These are phyloP conservation scores for Rostratula benghalensis DNA, from an alignment of 2,113 vertebrate genomes.

Conservation along the genomic window DNA sequence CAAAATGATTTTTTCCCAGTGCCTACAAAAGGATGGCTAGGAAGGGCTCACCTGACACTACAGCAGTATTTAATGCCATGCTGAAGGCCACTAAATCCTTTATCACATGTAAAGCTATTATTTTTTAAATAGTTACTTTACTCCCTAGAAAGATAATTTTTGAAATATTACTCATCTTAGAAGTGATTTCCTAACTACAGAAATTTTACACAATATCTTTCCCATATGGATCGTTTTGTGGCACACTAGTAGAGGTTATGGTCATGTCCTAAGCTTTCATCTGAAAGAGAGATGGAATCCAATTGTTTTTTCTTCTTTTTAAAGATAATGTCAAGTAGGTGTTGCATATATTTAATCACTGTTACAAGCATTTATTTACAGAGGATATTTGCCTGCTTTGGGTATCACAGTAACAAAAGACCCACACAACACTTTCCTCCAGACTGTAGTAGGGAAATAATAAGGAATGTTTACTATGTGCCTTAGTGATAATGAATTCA, in stretches of 20 bases:
- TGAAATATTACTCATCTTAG: slow-evolving; percentile 26
- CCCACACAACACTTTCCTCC: not conserved
- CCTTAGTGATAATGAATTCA: not conserved
- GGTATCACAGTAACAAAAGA: not conserved
- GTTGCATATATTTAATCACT: not conserved
- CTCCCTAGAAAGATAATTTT: not conserved
- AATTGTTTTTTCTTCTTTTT: not conserved
- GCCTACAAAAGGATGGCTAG: not conserved
- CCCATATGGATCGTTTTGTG: slow-evolving; percentile 3
- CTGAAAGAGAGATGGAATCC: not conserved
- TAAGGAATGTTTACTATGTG: not conserved
- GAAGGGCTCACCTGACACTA: not conserved
- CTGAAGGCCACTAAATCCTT: not conserved
- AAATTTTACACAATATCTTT: slow-evolving; percentile 31
- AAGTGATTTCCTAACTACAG: slow-evolving; percentile 47
- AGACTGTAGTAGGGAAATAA: not conserved
- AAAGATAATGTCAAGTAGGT: not conserved
- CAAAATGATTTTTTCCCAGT: not conserved
- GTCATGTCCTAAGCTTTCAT: not conserved
- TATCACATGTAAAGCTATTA: not conserved
- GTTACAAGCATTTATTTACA: not conserved
- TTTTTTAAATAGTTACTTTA: not conserved
- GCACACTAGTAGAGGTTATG: not conserved
- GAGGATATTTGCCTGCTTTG: not conserved
- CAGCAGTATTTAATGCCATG: not conserved